Base-by-base conservation (phyloP, 2,797 vertebrate genomes). In the Okamejei kenojei region DNA sequence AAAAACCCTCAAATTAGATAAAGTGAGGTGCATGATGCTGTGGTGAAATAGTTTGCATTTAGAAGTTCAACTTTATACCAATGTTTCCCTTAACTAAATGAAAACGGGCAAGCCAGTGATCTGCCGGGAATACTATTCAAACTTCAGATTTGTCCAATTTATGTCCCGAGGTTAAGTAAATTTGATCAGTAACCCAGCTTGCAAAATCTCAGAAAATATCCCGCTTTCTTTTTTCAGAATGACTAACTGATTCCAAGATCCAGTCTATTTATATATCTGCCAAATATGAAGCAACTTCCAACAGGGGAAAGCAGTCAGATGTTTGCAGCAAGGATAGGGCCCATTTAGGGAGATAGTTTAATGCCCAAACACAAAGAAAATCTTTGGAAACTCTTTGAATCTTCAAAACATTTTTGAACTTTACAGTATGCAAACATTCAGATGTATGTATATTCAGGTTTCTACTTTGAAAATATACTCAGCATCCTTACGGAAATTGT, bases 231-330 rank as follows among this genome's bases (percentile, higher is more conserved):
- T 54, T 23, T 92, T 76, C 38, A 26, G 11, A 1, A 74, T 71
- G 38, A 76, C 13, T 54, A 65, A 74, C 21, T 74, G 90, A 7
- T 91, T 74, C 38, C 15, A 21, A 76, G 32, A 29, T 7, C 11
- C 29, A 45, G 68, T 91, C 38, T 74, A 10, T 54, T 54, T 54
- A 54, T 38, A 54, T 0, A 71, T 54, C 58, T 74, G 90, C 23
- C 90, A 92, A 9, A 74, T 92, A 92, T 92, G 73, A 92, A 92
- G 45, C 32, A 92, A 76, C 38, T 58, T 76, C 26, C 90, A 74
- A 76, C 90, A 23, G 90, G 68, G 71, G 54, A 76, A 73, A 5
- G 3, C 68, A 91, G 38, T 21, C 45, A 71, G 71, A 92, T 29
- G 38, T 45, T 38, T 74, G 45, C 29, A 71, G 23, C 38, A 76